These are phyloP conservation scores for Caenorhabditis uteleia DNA, from an alignment of 2,888 invertebrate species.

Conservation along the genomic window DNA sequence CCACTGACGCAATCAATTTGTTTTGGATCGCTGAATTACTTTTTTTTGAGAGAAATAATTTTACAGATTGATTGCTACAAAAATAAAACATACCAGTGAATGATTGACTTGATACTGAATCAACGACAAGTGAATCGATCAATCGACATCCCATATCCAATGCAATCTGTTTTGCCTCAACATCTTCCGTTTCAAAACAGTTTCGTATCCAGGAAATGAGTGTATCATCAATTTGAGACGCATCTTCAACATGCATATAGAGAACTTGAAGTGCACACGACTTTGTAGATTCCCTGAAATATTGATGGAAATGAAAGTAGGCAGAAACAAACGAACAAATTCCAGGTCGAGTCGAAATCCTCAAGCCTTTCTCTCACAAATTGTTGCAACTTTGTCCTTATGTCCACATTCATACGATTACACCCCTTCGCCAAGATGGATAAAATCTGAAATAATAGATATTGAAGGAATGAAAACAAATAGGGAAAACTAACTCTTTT, in stretches of 20 bases:
- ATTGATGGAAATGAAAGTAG: not conserved
- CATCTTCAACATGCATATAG: not conserved
- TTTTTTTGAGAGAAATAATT: not conserved
- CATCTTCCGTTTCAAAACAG: slow-evolving; percentile 23
- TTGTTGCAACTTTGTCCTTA: not conserved
- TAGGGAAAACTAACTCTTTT: slow-evolving; percentile 7
- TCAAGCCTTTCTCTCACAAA: slow-evolving; percentile 7
- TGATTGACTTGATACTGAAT: slow-evolving; percentile 1
- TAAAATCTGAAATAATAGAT: slow-evolving; percentile 14
- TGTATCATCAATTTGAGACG: slow-evolving; percentile 2
- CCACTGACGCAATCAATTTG: slow-evolving; percentile 20
- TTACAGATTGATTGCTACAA: not conserved
- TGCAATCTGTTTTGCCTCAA: slow-evolving; percentile 23
- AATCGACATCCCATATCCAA: slow-evolving; percentile 15
- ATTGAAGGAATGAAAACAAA: not conserved
- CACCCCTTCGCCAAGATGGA: slow-evolving; percentile 6
- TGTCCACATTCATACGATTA: slow-evolving; percentile 13
- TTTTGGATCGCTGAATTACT: slow-evolving; percentile 1
- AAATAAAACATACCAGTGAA: not conserved
- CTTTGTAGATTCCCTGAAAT: slow-evolving; percentile 13
- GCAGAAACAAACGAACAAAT: slow-evolving; percentile 11
- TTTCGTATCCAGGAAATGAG: slow-evolving; percentile 26
- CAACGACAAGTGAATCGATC: too few species aligned
- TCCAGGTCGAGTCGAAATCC: slow-evolving; percentile 13
- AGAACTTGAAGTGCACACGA: slow-evolving; percentile 16